phyloP scores from a whole-genome alignment of 2,797 vertebrate genomes.

The Nannoperca australis region DNA sequence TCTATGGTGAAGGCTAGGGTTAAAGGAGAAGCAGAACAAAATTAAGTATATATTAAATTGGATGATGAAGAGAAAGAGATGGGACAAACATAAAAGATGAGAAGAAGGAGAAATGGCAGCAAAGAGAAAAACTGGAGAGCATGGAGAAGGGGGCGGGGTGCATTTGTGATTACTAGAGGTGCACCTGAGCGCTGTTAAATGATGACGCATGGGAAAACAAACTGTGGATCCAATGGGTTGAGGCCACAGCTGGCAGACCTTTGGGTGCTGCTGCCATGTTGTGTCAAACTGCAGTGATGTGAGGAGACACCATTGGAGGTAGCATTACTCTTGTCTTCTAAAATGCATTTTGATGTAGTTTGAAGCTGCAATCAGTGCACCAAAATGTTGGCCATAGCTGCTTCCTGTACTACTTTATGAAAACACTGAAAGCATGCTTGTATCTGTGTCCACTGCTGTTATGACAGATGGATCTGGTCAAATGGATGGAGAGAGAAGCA shows the following conservation, averaged over 20 bases:
- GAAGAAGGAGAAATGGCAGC: background rate
- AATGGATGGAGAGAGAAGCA: background rate
- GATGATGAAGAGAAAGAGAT: background rate
- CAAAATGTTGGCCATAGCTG: background rate
- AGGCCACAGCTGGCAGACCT: conserved; percentile 68
- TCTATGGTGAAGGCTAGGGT: background rate
- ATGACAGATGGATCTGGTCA: background rate
- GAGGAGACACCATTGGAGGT: conserved; percentile 42
- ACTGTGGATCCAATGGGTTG: conserved; percentile 67
- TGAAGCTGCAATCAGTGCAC: background rate
- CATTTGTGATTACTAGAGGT: conserved; percentile 34
- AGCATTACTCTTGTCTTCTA: conserved; percentile 13
- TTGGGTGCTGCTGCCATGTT: conserved; percentile 61
- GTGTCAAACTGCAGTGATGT: conserved; percentile 69
- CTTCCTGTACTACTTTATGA: background rate
- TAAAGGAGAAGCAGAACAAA: background rate
- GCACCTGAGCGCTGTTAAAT: conserved; percentile 80
- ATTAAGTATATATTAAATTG: background rate
- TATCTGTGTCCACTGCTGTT: background rate
- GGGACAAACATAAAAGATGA: background rate
- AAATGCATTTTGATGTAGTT: conserved; percentile 8
- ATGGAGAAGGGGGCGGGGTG: conserved; percentile 32
- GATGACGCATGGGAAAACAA: conserved; percentile 82
- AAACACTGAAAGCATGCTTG: background rate
- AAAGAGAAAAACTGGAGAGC: conserved; percentile 12